Conservation (phyloP, 2,797 vertebrate genomes). For the Dipus sagitta region DNA sequence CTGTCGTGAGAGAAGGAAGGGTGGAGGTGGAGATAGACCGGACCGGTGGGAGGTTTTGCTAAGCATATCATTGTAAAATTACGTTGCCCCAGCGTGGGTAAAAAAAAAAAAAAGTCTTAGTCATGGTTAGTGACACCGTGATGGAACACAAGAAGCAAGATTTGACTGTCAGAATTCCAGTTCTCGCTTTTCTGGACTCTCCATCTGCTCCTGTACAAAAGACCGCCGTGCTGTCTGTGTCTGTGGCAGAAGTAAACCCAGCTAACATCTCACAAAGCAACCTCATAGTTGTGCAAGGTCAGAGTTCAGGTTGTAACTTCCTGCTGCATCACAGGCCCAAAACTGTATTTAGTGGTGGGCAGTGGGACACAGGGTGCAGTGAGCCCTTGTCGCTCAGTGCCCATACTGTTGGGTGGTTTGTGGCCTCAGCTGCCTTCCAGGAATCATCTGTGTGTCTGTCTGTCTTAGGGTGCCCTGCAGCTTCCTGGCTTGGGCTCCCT, state of each 20-base stretch:
- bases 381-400: not conserved
- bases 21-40: not conserved
- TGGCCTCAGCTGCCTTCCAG: not conserved
- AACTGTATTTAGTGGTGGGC: not conserved
- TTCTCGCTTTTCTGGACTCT: not conserved
- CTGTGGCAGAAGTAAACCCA: not conserved
- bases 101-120: not conserved
- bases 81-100: not conserved
- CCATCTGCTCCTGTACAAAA: not conserved
- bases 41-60: not conserved
- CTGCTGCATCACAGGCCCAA: not conserved
- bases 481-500: not conserved
- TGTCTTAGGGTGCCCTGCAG: fast-evolving
- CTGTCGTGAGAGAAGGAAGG: not conserved
- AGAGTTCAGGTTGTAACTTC: not conserved
- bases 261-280: not conserved
- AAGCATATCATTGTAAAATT: not conserved
- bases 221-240: not conserved
- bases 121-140: not conserved
- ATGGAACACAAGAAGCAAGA: not conserved
- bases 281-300: not conserved
- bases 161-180: not conserved
- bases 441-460: not conserved
- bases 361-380: not conserved
- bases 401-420: not conserved